Evolutionary conservation across 1,140 invertebrate genomes (phyloP).

Genomic region (Zaprionus lachaisei): DNA sequence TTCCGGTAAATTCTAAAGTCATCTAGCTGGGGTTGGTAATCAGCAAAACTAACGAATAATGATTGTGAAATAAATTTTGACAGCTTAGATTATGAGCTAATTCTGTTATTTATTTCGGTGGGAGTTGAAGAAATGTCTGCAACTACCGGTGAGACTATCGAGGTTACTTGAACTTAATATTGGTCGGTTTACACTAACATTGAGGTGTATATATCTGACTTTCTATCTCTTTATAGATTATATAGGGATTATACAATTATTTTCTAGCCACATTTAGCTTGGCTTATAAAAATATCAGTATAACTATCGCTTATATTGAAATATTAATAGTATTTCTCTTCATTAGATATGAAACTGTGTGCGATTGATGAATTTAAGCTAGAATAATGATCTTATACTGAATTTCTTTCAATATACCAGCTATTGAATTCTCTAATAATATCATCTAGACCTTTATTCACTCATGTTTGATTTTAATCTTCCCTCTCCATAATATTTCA

Average conservation of each 20-base stretch:
- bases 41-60: background rate
- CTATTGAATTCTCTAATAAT: too few species aligned
- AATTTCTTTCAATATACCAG: too few species aligned
- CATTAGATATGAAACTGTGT: too few species aligned
- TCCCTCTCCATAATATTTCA: too few species aligned
- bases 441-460: too few species aligned
- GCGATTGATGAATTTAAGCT: too few species aligned
- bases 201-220: background rate
- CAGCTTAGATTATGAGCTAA: background rate
- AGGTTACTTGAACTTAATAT: background rate
- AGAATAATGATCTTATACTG: too few species aligned
- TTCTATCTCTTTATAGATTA: too few species aligned
- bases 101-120: background rate
- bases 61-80: background rate
- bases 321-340: too few species aligned
- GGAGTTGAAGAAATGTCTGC: background rate
- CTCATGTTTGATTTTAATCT: too few species aligned
- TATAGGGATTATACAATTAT: background rate
- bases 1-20: slow-evolving; percentile 3
- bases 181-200: background rate
- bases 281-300: background rate
- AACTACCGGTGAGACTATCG: background rate
- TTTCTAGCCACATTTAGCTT: background rate
- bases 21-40: background rate
- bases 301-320: background rate